Evolutionary conservation across 2,888 invertebrate species (phyloP), one percentile per base, ranked within the genome.

Genomic region (Gastracanthus pulcherrimus): DNA sequence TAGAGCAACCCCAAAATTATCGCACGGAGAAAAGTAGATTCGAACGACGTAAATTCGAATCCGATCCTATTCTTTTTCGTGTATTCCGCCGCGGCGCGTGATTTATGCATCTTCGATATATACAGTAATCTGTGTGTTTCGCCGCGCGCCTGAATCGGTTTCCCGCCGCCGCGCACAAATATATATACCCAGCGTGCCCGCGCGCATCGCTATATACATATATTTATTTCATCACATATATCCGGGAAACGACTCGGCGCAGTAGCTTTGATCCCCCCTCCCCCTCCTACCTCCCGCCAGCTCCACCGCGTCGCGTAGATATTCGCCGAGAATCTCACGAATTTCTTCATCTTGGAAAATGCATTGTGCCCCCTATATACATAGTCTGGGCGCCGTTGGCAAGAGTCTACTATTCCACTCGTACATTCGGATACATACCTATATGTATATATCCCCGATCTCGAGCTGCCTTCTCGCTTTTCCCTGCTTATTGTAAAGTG

Each of bases 81-180:
- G 48, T 19, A 6, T 51, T 5, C 45, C 7, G 48, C 48, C 19
- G n/a, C 19, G 11, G 41, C 41, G 41, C 38, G 64, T 64, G 64
- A 64, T 64, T 38, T 38, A 64, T 64, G 64, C 38, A 64, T 36
- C 64, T 38, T 23, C n/a, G 36, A 38, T 55, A 23, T 38, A 36
- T 36, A 64, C 38, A 64, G 38, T 64, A 76, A 26, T 48, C 72
- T 36, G 38, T n/a, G n/a, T 29, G 64, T 67, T 81, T 81, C 76
- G 80, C 76, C 71, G 76, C 77, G 76, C 77, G 62, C 11, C 66
- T 55, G 29, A 79, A 81, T 83, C 76, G 77, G 62, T 62, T 75
- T 77, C 34, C 60, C 23, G 60, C 60, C 19, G 69, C 76, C 75
- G 64, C 29, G 76, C 51, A 78, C 77, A 82, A 84, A 82, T 82